phyloP scores from a whole-genome alignment of 2,888 invertebrate genomes.

The Xylophagus ater region DNA sequence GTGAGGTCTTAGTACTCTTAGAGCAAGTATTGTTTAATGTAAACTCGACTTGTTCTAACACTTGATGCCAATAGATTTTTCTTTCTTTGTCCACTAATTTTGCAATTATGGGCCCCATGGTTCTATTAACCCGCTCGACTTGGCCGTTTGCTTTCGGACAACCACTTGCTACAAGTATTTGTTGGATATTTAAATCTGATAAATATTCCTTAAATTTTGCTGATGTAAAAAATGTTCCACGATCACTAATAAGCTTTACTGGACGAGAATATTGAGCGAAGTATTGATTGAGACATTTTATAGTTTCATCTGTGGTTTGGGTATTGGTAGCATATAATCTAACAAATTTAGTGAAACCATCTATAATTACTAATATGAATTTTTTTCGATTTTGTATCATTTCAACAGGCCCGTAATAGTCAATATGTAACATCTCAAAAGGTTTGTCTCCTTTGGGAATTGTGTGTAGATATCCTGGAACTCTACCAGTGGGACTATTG shows the following conservation, averaged over 20 bases:
- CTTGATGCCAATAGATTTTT: conserved; percentile 1
- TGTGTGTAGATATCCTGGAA: conserved; percentile 21
- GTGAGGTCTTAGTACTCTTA: too few relatives aligned
- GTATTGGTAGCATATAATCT: too few relatives aligned
- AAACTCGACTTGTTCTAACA: conserved; percentile 4
- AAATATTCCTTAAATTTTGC: too few relatives aligned
- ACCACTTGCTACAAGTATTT: too few relatives aligned
- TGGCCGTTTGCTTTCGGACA: too few relatives aligned
- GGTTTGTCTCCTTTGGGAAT: conserved; percentile 21
- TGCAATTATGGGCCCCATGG: too few relatives aligned
- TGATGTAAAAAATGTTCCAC: conserved; percentile 5
- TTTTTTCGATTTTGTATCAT: conserved; percentile 20
- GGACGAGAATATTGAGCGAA: conserved; percentile 1
- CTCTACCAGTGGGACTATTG: neutral
- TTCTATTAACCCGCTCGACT: too few relatives aligned
- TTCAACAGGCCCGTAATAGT: neutral
- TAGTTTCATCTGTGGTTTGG: too few relatives aligned
- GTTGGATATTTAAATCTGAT: too few relatives aligned
- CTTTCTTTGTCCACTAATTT: conserved; percentile 1
- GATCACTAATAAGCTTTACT: conserved; percentile 1
- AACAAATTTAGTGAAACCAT: too few relatives aligned
- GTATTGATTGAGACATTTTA: neutral
- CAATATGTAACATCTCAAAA: too few relatives aligned
- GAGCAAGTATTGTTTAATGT: conserved; percentile 15
- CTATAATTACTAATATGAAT: too few relatives aligned